Base-by-base conservation (phyloP, 2,888 invertebrate genomes). In the Scaptomyza tumidula region DNA sequence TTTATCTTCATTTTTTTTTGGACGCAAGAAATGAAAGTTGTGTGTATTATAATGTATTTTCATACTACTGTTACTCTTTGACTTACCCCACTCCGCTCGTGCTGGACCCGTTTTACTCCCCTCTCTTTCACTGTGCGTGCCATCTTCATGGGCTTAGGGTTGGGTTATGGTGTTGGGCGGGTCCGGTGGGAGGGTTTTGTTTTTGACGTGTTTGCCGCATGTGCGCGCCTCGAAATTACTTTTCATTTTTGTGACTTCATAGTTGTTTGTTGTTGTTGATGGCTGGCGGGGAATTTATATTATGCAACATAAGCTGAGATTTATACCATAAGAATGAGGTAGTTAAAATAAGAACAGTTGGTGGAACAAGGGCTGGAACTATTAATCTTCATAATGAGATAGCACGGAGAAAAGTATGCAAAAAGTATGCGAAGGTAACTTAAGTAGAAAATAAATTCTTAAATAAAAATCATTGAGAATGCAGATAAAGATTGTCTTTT, bases 151-250 rank as follows among this genome's bases (percentile, higher is more conserved):
- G 39, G 45, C 11, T 37, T 41, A 39, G 19, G n/a, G 48, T 62
- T 75, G 44, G 33, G 14, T 5, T 41, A 41, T 29, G 19, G 29
- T 49, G 57, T 11, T 14, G 35, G 16, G 60, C 16, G 10, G 33
- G 58, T 45, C 39, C 24, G 58, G 58, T 24, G 54, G 62, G 50
- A 39, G 64, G 68, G 50, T 19, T 13, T 16, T 35, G 14, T 41
- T 33, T 24, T 41, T 39, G 13, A 14, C 16, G 2, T 75, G 77
- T 77, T 81, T 79, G 75, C 75, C 69, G 68, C 83, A 86, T 86
- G 80, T 86, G 86, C 70, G 71, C 82, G 84, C 78, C 84, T 82
- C 80, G 76, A 80, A 85, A 85, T 87, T 87, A 78, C 78, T 80
- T 80, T 85, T 85, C 72, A 85, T 85, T 82, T 80, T 80, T 76